Percentiles rank a stretch among this genome's conserved stretches.
Evolutionary conservation across 2,888 invertebrate species (phyloP).

Genomic region (Rotaria macrura): DNA sequence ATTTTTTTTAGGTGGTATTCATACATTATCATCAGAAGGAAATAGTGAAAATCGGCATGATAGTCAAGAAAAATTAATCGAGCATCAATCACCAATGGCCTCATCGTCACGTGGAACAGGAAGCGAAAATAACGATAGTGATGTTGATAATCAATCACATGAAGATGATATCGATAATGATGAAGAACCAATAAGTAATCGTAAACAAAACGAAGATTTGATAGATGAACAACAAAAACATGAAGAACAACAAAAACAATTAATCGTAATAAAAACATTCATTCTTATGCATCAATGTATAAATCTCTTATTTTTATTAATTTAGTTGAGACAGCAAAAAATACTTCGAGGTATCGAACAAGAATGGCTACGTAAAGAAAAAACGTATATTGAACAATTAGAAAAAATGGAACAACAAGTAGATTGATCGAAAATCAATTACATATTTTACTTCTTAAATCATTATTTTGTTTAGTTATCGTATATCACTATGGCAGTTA

Average conservation of each 20-base stretch:
- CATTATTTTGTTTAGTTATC: background rate
- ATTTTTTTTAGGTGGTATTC: background rate
- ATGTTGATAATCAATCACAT: background rate
- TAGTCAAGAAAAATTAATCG: background rate
- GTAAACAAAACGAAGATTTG: background rate
- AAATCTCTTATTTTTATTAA: too few species aligned
- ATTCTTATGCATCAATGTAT: too few species aligned
- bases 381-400: background rate
- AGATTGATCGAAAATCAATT: background rate
- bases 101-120: background rate
- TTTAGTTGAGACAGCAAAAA: slow-evolving; percentile 1
- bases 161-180: background rate
- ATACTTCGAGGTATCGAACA: background rate
- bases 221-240: background rate
- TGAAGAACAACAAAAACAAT: background rate
- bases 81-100: background rate
- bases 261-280: background rate
- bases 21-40: background rate
- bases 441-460: background rate
- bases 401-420: background rate
- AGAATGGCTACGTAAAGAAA: slow-evolving; percentile 20
- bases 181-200: background rate
- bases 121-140: background rate
- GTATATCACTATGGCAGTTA: background rate
- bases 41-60: background rate